phyloP scores from a whole-genome alignment of 2,888 invertebrate species.

The Arctia plantaginis region DNA sequence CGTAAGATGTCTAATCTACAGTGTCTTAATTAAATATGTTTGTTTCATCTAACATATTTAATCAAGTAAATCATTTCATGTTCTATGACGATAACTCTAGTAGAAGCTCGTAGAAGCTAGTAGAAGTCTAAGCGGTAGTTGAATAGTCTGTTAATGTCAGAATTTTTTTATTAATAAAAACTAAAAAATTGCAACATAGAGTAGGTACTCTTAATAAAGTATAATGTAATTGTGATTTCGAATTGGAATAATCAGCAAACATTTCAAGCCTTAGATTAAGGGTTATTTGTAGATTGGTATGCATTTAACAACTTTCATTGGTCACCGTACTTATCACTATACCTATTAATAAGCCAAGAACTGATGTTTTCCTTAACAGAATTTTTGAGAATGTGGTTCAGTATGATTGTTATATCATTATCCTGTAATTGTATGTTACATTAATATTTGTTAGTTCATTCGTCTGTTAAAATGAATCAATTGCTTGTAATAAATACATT shows the following conservation, averaged over 20 bases:
- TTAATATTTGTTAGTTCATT: neutral
- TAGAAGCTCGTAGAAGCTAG: too few species aligned
- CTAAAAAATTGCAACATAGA: neutral
- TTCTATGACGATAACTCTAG: too few species aligned
- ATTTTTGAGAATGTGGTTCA: neutral
- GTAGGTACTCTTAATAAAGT: neutral
- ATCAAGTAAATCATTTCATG: too few species aligned
- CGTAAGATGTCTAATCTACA: too few species aligned
- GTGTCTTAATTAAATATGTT: too few species aligned
- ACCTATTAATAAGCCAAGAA: neutral
- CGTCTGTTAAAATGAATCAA: neutral
- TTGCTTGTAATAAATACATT: neutral
- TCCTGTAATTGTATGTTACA: neutral
- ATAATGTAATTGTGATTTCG: neutral
- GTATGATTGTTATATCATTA: neutral
- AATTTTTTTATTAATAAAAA: neutral
- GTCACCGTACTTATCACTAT: neutral
- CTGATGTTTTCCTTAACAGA: neutral
- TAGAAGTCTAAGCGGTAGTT: neutral
- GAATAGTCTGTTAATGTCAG: neutral
- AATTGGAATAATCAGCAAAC: neutral
- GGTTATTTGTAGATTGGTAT: neutral
- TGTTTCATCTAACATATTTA: too few species aligned
- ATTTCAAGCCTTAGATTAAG: neutral
- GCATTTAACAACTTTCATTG: neutral